These are phyloP conservation scores for Rhizomys pruinosus DNA, from an alignment of 2,113 vertebrate genomes.

Conservation along the genomic window DNA sequence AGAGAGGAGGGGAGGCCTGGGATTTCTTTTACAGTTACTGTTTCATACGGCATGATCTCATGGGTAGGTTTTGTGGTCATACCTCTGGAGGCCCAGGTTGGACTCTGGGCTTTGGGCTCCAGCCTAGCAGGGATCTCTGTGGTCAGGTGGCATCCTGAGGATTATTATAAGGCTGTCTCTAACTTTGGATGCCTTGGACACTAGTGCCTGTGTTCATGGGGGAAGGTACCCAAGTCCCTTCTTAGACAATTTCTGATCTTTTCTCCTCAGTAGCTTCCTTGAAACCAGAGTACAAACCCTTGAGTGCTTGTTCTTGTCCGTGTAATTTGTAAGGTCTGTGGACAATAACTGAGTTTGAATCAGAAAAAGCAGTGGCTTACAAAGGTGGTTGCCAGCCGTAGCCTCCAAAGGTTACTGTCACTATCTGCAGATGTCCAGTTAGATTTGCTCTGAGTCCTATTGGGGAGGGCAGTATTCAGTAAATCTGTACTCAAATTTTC, in stretches of 20 bases:
- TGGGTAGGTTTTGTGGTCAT: conserved; percentile 18
- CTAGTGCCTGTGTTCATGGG: not conserved
- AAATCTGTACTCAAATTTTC: not conserved
- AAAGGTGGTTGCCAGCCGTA: conserved; percentile 1
- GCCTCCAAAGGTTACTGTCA: not conserved
- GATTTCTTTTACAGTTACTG: not conserved
- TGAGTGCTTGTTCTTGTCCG: not conserved
- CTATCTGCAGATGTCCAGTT: not conserved
- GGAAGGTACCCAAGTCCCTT: not conserved
- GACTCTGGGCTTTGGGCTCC: conserved; percentile 35
- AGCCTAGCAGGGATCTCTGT: conserved; percentile 37
- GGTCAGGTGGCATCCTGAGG: conserved; percentile 6
- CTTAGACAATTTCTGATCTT: not conserved
- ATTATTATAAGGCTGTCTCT: conserved; percentile 12
- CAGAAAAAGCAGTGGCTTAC: conserved; percentile 1
- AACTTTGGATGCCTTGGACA: not conserved
- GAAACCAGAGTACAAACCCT: conserved; percentile 14
- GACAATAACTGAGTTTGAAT: not conserved
- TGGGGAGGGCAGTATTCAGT: not conserved
- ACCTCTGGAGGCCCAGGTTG: conserved; percentile 17
- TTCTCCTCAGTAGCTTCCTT: not conserved
- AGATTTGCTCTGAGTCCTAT: conserved; percentile 1
- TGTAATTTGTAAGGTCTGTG: not conserved
- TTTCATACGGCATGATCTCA: not conserved
- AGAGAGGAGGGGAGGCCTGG: not conserved